Percentiles rank a stretch among this genome's conserved stretches.
These are phyloP conservation scores for Arothron firmamentum DNA, from an alignment of 2,113 vertebrate species.

Conservation along the genomic window DNA sequence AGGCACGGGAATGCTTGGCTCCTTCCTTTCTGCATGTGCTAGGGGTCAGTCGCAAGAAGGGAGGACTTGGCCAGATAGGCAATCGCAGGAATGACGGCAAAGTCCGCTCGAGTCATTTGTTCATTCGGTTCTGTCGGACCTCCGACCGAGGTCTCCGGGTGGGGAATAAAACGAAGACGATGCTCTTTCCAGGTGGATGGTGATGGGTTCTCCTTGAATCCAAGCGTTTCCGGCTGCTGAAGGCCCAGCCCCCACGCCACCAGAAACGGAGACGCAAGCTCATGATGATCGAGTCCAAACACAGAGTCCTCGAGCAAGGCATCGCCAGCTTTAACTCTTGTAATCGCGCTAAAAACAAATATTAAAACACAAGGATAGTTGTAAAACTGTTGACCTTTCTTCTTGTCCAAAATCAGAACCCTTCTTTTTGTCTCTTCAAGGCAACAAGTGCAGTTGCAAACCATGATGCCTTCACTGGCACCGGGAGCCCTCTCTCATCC, in stretches of 20 bases:
- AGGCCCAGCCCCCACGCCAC: slow-evolving; percentile 70
- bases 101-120: slow-evolving; percentile 45
- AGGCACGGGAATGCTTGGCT: slow-evolving; percentile 69
- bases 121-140: slow-evolving; percentile 35
- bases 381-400: slow-evolving; percentile 31
- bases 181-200: slow-evolving; percentile 36
- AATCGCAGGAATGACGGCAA: slow-evolving; percentile 63
- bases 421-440: slow-evolving; percentile 43
- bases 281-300: slow-evolving; percentile 30
- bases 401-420: slow-evolving; percentile 28
- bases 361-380: slow-evolving; percentile 36
- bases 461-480: slow-evolving; percentile 56
- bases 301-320: slow-evolving; percentile 50
- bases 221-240: slow-evolving; percentile 54
- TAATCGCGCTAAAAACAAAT: slow-evolving; percentile 48
- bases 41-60: slow-evolving; percentile 56
- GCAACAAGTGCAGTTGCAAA: slow-evolving; percentile 48
- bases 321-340: slow-evolving; percentile 31
- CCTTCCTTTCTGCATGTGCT: slow-evolving; percentile 55
- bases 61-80: slow-evolving; percentile 45
- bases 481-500: background rate
- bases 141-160: slow-evolving; percentile 43
- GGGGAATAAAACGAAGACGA: slow-evolving; percentile 33
- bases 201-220: slow-evolving; percentile 30
- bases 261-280: slow-evolving; percentile 57